phyloP scores from a whole-genome alignment of 2,113 vertebrate genomes.

The Lophotis ruficrista region DNA sequence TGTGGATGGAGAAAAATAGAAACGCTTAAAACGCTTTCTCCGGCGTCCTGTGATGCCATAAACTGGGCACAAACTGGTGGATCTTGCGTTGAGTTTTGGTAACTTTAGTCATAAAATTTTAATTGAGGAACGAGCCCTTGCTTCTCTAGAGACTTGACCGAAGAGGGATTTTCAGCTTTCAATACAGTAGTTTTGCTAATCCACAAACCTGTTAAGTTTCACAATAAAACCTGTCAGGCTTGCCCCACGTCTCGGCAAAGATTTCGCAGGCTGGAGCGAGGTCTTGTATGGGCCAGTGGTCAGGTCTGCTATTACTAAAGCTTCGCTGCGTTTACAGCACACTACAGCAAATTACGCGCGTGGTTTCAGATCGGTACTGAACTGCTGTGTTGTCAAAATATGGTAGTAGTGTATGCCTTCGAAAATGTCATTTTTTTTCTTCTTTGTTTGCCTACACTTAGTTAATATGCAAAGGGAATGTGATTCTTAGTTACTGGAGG shows the following conservation, averaged over 20 bases:
- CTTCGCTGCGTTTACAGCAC: background rate
- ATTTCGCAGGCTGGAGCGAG: constrained; percentile 21
- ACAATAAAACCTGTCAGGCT: constrained; percentile 55
- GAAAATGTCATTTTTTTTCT: background rate
- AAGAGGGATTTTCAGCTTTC: constrained; percentile 33
- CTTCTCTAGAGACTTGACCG: background rate
- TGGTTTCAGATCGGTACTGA: background rate
- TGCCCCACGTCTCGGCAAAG: background rate
- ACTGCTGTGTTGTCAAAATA: background rate
- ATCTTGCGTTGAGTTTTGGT: background rate
- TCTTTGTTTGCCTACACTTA: background rate
- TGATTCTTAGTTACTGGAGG: background rate
- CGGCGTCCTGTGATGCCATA: accelerated
- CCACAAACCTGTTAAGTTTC: constrained; percentile 42
- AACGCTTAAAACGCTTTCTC: background rate
- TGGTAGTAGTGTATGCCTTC: background rate
- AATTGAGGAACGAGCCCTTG: background rate
- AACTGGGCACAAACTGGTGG: background rate
- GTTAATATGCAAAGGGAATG: background rate
- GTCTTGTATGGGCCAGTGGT: constrained; percentile 19
- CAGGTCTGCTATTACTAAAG: constrained; percentile 7
- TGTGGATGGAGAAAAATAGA: background rate
- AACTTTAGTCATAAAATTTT: background rate
- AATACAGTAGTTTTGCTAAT: background rate
- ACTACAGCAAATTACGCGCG: accelerated